A percentile compares a stretch with the other conserved stretches of the same genome.
These are phyloP conservation scores for Zoanthus sociatus DNA, from an alignment of 92 coral and sea anemone genomes.

Conservation along the genomic window DNA sequence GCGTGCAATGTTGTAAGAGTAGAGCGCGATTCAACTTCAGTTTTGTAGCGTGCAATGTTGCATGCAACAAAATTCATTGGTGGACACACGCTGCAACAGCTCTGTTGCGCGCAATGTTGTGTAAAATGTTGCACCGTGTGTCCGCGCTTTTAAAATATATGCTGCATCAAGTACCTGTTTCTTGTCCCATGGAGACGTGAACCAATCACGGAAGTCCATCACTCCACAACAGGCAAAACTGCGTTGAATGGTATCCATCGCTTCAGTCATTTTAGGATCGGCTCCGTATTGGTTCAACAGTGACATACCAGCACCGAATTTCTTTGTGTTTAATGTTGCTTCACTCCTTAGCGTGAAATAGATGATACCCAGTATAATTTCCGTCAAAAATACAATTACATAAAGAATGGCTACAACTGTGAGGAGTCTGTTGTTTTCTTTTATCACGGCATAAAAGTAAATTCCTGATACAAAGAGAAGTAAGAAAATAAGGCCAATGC, in stretches of 20 bases:
- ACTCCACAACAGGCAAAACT: conserved; percentile 95
- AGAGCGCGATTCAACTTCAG: no score
- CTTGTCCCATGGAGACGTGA: conserved; percentile 91
- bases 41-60: no score
- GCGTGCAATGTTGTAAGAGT: no score
- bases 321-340: conserved; percentile 60
- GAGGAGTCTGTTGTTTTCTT: conserved; percentile 84
- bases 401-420: conserved; percentile 76
- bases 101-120: not conserved
- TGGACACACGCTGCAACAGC: no score
- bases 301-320: conserved; percentile 67
- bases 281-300: conserved; percentile 83
- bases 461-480: not conserved
- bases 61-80: no score
- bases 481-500: not conserved
- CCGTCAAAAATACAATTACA: conserved; percentile 77
- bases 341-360: conserved; percentile 84
- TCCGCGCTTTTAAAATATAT: no score
- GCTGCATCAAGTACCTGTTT: conserved; percentile 61
- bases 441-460: conserved; percentile 40
- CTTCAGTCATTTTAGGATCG: conserved; percentile 79
- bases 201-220: conserved; percentile 95
- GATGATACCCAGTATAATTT: conserved; percentile 74
- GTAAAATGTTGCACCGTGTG: no score
- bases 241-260: conserved; percentile 84